Evolutionary conservation across 2,797 vertebrate species (phyloP).

Genomic region (Netta rufina): DNA sequence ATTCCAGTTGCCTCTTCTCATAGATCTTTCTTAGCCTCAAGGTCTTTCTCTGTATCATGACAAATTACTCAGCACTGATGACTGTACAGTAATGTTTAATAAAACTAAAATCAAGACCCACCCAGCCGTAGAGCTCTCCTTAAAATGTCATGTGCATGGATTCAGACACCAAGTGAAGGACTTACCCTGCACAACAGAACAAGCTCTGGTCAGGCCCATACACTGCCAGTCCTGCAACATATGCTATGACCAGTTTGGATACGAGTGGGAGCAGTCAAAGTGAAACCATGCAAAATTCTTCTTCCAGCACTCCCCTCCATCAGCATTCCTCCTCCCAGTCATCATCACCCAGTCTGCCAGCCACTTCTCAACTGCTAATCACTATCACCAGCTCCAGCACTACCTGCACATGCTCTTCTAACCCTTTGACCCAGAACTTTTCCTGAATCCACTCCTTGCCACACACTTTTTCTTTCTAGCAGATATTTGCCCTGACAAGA

Average conservation of each 20-base stretch:
- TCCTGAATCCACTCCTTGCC: neutral
- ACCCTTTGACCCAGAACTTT: neutral
- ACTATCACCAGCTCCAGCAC: neutral
- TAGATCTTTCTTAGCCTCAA: neutral
- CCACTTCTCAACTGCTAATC: neutral
- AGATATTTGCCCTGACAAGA: neutral
- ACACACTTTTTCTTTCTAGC: neutral
- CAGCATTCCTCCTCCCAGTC: neutral
- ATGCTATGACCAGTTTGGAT: neutral
- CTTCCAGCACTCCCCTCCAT: neutral
- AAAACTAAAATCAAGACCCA: neutral
- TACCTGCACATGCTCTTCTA: neutral
- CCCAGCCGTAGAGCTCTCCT: neutral
- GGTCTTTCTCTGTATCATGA: neutral
- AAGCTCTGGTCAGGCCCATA: neutral
- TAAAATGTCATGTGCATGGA: accelerated
- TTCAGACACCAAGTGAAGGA: neutral
- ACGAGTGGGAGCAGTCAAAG: neutral
- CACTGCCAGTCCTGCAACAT: neutral
- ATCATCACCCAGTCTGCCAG: neutral
- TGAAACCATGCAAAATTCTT: neutral
- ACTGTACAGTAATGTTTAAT: neutral
- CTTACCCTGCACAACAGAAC: neutral
- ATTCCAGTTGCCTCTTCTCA: neutral
- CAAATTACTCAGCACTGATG: neutral